These are phyloP conservation scores for Epinephelus awoara DNA, from an alignment of 2,797 vertebrate genomes.

Conservation along the genomic window DNA sequence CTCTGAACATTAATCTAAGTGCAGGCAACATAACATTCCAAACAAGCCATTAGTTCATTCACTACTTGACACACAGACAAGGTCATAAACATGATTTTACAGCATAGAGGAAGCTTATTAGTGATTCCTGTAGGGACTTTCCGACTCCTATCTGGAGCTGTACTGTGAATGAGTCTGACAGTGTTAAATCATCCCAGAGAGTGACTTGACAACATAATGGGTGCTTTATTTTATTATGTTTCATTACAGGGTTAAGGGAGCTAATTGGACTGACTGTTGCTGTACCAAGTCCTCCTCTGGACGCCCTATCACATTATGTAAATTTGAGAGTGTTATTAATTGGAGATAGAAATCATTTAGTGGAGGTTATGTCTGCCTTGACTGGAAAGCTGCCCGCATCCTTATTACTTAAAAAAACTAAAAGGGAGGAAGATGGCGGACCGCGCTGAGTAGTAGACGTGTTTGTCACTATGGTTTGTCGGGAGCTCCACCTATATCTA, in stretches of 20 bases:
- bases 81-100: constrained; percentile 1
- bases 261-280: constrained; percentile 23
- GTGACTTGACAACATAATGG: constrained; percentile 50
- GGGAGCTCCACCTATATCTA: too few species aligned
- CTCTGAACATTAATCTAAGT: background rate
- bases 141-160: background rate
- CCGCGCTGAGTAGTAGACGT: too few species aligned
- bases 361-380: background rate
- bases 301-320: background rate
- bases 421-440: too few species aligned
- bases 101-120: background rate
- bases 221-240: constrained; percentile 36
- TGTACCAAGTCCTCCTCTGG: background rate
- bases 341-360: background rate
- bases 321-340: constrained; percentile 11
- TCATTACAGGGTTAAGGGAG: constrained; percentile 36
- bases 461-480: too few species aligned
- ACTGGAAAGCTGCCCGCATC: background rate
- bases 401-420: background rate
- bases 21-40: background rate
- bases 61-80: background rate
- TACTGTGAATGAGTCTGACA: constrained; percentile 13
- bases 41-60: background rate
- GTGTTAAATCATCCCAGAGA: constrained; percentile 19
- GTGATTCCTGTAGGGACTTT: constrained; percentile 4